Base-by-base conservation (phyloP, 2,888 invertebrate genomes). In the Branchellion lobata region DNA sequence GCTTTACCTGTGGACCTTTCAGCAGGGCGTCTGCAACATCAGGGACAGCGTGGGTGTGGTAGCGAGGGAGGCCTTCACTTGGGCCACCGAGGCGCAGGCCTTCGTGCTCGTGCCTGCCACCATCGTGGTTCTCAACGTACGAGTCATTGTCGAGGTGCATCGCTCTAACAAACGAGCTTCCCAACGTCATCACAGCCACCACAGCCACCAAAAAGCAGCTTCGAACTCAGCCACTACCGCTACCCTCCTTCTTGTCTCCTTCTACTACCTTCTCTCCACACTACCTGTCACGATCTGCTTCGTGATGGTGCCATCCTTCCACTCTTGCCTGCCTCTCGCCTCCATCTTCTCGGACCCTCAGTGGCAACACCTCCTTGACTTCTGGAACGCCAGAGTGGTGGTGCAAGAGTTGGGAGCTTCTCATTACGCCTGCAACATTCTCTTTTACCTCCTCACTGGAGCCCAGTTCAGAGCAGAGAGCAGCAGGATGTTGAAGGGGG, bases 401-500 rank as follows among this genome's bases (percentile, higher is more conserved):
- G 83, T 86, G 21, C 85, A 86, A 81, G 84, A 85, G 71, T 81
- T 86, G 1, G 85, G 86, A 1, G 83, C 85, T 51, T 86, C 86
- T 0, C 86, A 86, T 76, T 85, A 85, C 77, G 86, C 86, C 0
- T 84, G 85, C 73, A 86, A 86, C 82, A 82, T 87, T 81, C 85
- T 85, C 81, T 86, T 87, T 76, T 87, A 87, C 79, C 73, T 86
- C 21, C 82, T 85, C 61, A 87, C 86, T 1, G 87, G 87, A 2
- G 85, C 85, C 80, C 82, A 84, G 79, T 87, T 87, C 79, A 81
- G 87, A 29, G 83, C 85, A 29, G 86, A 87, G 81, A 82, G 86
- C 69, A 83, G 82, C 78, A 82, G 82, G 47, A 80, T 87, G 24
- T 76, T 82, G 34, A 31, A 69, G 21, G 79, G 72, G 61, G 36